Base-by-base conservation (phyloP, 2,113 vertebrate genomes). In the Cyprinodon variegatus region DNA sequence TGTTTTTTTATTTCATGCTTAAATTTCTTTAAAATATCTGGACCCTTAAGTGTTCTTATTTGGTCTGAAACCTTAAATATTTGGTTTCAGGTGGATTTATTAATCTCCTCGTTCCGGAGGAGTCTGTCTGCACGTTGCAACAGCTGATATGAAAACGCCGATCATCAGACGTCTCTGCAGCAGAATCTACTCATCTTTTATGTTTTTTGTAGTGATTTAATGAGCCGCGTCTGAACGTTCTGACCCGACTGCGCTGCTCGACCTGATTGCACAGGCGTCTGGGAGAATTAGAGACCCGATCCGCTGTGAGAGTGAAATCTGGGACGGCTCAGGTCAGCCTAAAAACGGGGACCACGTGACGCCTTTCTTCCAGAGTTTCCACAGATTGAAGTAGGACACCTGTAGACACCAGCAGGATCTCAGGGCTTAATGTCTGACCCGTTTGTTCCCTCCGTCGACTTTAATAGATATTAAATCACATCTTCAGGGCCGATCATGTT, bases 331-430 rank as follows among this genome's bases (percentile, higher is more conserved):
- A 81, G 86, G 86, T 85, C 78, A 83, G 38, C 74, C 89, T 86
- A 91, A 83, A 90, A 90, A 84, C 67, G 82, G 81, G 80, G 77
- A 72, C 22, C 76, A 85, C 78, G 91, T 90, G 89, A 86, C 66
- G 8, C 75, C 62, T 64, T 80, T 83, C 43, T 50, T 74, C 82
- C 65, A 43, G 64, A 78, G 74, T 79, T 68, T 74, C 66, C 79
- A 78, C 68, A 61, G 66, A 45, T 60, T 74, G 20, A 92, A 87
- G 70, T 88, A 82, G 88, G 85, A 3, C 88, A 84, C 20, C 41
- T 78, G 60, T 41, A 65, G 61, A 67, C 38, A 36, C 61, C 9
- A 41, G 41, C 41, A 41, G 41, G 41, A 41, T 4, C 41, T 41
- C 41, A 41, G 41, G 9, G 9, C 5, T 41, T 17, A 8, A 29